A percentile compares a stretch with the other conserved stretches of the same genome.
Evolutionary conservation across 2,113 vertebrate species (phyloP).

Genomic region (Mustelus asterias): DNA sequence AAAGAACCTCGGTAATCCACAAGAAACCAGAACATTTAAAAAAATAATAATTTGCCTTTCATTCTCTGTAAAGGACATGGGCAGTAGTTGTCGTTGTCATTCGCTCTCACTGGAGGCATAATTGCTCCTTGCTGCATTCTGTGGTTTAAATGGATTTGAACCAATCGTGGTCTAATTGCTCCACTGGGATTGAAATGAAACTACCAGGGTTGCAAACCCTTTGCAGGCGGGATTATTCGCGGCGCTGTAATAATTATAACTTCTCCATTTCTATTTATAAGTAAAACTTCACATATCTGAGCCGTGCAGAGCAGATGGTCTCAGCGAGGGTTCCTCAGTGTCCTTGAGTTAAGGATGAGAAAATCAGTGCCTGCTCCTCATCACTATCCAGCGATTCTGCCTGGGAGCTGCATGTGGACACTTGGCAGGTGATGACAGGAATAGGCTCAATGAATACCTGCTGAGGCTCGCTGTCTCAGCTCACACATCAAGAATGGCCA

Average conservation of each 20-base stretch:
- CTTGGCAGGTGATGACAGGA: not conserved
- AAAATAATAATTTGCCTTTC: not conserved
- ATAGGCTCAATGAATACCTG: not conserved
- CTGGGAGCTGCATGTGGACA: not conserved
- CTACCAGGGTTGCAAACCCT: not conserved
- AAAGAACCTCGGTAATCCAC: not conserved
- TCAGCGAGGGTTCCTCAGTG: not conserved
- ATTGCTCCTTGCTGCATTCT: not conserved
- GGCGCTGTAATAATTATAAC: slow-evolving; percentile 16
- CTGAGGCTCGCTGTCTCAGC: not conserved
- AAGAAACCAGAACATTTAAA: not conserved
- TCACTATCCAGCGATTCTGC: not conserved
- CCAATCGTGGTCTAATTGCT: not conserved
- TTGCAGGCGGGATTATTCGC: not conserved
- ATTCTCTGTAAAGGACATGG: not conserved
- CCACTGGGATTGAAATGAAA: slow-evolving; percentile 16
- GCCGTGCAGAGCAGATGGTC: not conserved
- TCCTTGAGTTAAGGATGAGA: slow-evolving; percentile 6
- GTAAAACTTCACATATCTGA: not conserved
- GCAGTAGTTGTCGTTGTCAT: not conserved
- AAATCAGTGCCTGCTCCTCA: not conserved
- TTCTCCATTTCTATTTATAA: slow-evolving; percentile 16
- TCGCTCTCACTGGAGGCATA: not conserved
- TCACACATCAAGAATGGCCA: not conserved
- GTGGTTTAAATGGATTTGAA: not conserved